These are phyloP conservation scores for Petrophora chlorosata DNA, from an alignment of 2,888 invertebrate species.

Conservation along the genomic window DNA sequence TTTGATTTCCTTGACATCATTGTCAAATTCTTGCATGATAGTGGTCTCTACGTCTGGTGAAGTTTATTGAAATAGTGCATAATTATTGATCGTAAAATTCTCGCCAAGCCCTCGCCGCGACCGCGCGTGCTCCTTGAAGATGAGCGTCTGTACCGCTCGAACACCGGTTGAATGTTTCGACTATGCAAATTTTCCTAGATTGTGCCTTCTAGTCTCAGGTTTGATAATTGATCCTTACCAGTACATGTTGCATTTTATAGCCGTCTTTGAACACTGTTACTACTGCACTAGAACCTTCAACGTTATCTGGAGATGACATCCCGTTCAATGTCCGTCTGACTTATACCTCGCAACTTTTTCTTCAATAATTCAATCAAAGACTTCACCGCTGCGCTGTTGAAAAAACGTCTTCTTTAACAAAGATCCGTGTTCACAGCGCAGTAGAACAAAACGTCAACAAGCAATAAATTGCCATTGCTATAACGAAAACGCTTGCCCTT, in stretches of 20 bases:
- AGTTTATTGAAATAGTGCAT: too few relatives aligned
- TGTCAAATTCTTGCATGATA: slow-evolving; percentile 27
- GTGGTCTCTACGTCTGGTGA: slow-evolving; percentile 11
- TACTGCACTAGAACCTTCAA: too few relatives aligned
- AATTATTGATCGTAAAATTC: slow-evolving; percentile 6
- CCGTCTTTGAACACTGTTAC: slow-evolving; percentile 2
- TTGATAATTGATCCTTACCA: too few relatives aligned
- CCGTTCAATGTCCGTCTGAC: slow-evolving; percentile 5
- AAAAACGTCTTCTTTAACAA: slow-evolving; percentile 24
- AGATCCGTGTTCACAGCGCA: slow-evolving; percentile 35
- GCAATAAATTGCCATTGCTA: slow-evolving; percentile 32
- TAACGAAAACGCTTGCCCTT: slow-evolving; percentile 18
- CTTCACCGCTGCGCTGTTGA: slow-evolving; percentile 12
- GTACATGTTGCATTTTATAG: too few relatives aligned
- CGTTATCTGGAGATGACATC: too few relatives aligned
- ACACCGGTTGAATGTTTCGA: too few relatives aligned
- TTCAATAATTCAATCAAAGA: slow-evolving; percentile 24
- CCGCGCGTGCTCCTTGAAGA: too few relatives aligned
- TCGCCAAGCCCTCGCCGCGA: too few relatives aligned
- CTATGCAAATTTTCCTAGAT: too few relatives aligned
- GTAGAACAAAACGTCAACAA: slow-evolving; percentile 34
- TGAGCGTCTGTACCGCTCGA: too few relatives aligned
- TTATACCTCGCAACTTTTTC: slow-evolving; percentile 20
- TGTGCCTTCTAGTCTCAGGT: too few relatives aligned
- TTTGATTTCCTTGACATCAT: slow-evolving; percentile 26